Base-by-base conservation (phyloP, 2,888 invertebrate genomes). In the Dasypolia templi region DNA sequence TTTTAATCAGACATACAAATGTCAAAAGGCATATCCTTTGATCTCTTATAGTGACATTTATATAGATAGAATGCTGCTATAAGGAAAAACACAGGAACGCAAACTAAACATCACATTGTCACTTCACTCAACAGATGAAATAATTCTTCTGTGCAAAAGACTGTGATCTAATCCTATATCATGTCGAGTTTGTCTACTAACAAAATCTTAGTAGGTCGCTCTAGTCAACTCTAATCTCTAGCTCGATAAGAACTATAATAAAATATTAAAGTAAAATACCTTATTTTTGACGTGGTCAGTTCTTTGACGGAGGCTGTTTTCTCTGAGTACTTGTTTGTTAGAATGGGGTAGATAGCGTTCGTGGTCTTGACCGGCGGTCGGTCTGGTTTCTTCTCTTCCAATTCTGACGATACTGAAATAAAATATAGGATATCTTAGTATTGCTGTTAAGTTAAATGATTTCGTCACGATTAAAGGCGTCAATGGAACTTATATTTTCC, bases 331-430 rank as follows among this genome's bases (percentile, higher is more conserved):
- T 95, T 96, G 87, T 95, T 96, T 64, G 77, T 80, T 9, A 96
- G 93, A 76, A 94, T 86, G 17, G 96, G 95, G 83, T 95, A 95
- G 32, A 95, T 92, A 17, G 92, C 78, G 63, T 89, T 94, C 42
- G 90, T 86, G 55, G 94, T 84, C 84, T 96, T 95, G 14, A 91
- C 84, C 12, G 96, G 93, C 29, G 96, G 96, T 77, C 96, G 92
- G 14, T 96, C 96, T 0, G 96, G 95, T 79, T 95, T 96, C 87
- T 95, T 95, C 74, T 96, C 95, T 63, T 96, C 96, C 12, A 92
- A 82, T 55, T 95, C 95, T 72, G 93, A 88, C 49, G 92, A 88
- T 79, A 93, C 95, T 95, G 92, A 6, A 91, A 85, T 61, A n/a
- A 65, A 80, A 78, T 70, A 6, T 14, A 35, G 19, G 7, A 26